These are phyloP conservation scores for Drosophila nebulosa DNA, from an alignment of 1,140 invertebrate genomes.

Conservation along the genomic window DNA sequence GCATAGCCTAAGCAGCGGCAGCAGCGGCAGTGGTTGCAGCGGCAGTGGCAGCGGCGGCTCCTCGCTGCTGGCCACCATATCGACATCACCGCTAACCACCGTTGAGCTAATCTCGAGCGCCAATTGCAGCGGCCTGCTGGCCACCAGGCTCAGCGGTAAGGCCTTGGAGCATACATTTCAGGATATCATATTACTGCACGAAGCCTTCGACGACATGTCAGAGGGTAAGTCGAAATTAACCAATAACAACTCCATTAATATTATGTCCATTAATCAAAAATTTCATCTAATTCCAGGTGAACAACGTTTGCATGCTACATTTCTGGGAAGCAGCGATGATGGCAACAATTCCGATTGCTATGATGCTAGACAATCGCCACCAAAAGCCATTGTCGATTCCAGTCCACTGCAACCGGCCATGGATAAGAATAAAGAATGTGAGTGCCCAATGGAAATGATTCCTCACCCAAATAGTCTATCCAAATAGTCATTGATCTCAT, in stretches of 20 bases:
- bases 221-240: conserved; percentile 81
- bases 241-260: background rate
- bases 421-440: conserved; percentile 99
- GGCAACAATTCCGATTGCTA: conserved; percentile 79
- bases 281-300: too few relatives aligned
- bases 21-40: conserved; percentile 44
- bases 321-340: conserved; percentile 77
- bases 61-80: conserved; percentile 77
- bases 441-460: conserved; percentile 82
- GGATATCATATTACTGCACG: conserved; percentile 73
- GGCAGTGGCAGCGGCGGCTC: conserved; percentile 50
- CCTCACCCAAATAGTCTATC: too few relatives aligned
- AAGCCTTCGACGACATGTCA: conserved; percentile 84
- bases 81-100: conserved; percentile 69
- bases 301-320: conserved; percentile 74
- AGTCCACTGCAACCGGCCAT: conserved; percentile 94
- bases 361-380: conserved; percentile 86
- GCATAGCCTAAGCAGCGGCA: conserved; percentile 70
- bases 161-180: conserved; percentile 74
- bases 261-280: too few relatives aligned
- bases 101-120: conserved; percentile 73
- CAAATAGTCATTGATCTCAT: too few relatives aligned
- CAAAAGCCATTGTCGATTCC: conserved; percentile 95
- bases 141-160: conserved; percentile 70
- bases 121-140: conserved; percentile 70